Base-by-base conservation (phyloP, 2,888 invertebrate genomes). In the Lycocerus yunnanus region DNA sequence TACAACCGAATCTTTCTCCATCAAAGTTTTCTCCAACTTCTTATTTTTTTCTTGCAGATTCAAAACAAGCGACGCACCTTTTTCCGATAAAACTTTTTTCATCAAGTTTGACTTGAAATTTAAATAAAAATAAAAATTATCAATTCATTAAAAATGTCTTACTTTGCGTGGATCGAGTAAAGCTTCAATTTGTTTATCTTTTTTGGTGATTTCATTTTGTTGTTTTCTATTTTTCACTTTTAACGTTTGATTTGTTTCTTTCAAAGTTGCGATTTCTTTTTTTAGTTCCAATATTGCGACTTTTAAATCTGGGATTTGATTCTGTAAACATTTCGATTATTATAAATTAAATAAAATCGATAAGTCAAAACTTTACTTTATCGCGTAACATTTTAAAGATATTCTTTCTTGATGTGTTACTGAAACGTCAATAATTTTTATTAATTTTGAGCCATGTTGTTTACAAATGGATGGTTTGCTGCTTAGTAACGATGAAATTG, bases 131-230 rank as follows among this genome's bases (percentile, higher is more conserved):
- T 15, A 21, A 27, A 14, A 59, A 58, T 10, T 20, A 65, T 2
- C 4, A 27, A 10, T 15, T 27, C 1, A 15, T 13, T 0, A 63
- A 58, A 20, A 61, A 13, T 24, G 5, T 13, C 21, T 13, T 77
- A 81, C 81, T 76, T 79, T 78, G 63, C 67, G 74, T 15, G 83
- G 83, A 76, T 81, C 80, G 71, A 82, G 74, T 68, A 84, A 77
- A 74, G 76, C 80, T 68, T 84, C 83, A 43, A 84, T 81, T 43
- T 43, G 43, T 43, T n/a, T 43, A 43, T 43, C 43, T 43, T 43
- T 43, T 6, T 43, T 43, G 43, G 6, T n/a, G n/a, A 43, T 6
- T 43, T 43, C 43, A 2, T n/a, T 43, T n/a, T 43, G 43, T 43
- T n/a, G 43, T n/a, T 43, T 43, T 43, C 43, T 43, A 43, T 43